Percentiles rank a stretch among this genome's conserved stretches.
Evolutionary conservation across 1,140 invertebrate species (phyloP).

Genomic region (Scaptomyza pallida): DNA sequence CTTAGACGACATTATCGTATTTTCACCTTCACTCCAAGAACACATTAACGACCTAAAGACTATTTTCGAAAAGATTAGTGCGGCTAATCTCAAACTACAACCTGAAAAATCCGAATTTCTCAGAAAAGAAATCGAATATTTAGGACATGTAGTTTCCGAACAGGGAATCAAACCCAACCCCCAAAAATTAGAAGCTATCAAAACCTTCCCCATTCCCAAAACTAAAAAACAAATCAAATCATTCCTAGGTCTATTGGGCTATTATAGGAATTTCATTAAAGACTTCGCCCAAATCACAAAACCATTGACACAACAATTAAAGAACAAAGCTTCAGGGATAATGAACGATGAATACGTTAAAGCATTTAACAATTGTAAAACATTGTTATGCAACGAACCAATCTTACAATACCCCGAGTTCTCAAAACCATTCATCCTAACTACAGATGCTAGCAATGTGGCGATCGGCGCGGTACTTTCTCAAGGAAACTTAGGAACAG

Average conservation of each 20-base stretch:
- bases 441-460: too few relatives aligned
- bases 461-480: too few relatives aligned
- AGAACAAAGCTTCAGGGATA: background rate
- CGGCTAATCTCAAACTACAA: background rate
- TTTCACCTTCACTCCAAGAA: background rate
- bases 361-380: too few relatives aligned
- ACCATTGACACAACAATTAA: background rate
- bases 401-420: too few relatives aligned
- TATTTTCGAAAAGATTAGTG: background rate
- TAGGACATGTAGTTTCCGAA: background rate
- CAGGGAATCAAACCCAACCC: background rate
- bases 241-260: background rate
- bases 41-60: background rate
- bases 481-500: too few relatives aligned
- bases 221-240: background rate
- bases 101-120: too few relatives aligned
- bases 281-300: background rate
- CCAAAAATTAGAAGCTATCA: background rate
- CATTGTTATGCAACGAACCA: too few relatives aligned
- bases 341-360: too few relatives aligned
- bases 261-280: background rate
- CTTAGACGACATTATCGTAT: background rate
- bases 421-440: too few relatives aligned
- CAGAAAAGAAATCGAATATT: background rate
- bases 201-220: background rate